Base-by-base conservation (phyloP, 2,888 invertebrate species). In the Eulithis testata region DNA sequence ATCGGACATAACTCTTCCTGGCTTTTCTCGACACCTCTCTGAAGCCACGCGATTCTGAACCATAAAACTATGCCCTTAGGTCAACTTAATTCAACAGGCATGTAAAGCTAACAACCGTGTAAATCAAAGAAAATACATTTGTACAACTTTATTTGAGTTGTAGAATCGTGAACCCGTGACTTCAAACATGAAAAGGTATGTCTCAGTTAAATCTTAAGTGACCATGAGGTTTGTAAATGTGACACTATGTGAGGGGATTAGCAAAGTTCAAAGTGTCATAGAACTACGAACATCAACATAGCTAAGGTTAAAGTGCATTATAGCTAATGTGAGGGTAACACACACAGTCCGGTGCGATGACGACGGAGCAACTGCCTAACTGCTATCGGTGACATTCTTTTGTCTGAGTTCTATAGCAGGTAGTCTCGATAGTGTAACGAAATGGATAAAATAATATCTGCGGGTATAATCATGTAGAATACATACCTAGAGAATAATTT, bases 1-100 rank as follows among this genome's bases (percentile, higher is more conserved):
- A 73, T 73, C 75, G 74, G 74, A 81, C 84, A 86, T 89, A 85
- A 87, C 82, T 86, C 85, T 88, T 80, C 69, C 67, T 67, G 65
- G 69, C 79, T 78, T 79, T 76, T 73, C 70, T 69, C 72, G 37
- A 55, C 54, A n/a, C 58, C 36, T 12, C 40, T 53, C 14, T 12
- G 57, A 44, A 53, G 52, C 57, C 67, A 70, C 57, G 61, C 74
- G 43, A 80, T 70, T 70, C 45, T 75, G 40, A 68, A 75, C 80
- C 73, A 67, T 78, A 78, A 60, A 36, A 45, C 3, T 44, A 4
- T 27, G 45, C 11, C 5, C 36, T 58, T 67, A 60, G 66, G 66
- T 36, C 27, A 61, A 21, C 9, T 45, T 49, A 43, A 69, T 72
- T 55, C 21, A 57, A 61, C 37, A 71, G 8, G 7, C 59, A 36